Conservation (phyloP, 2,113 vertebrate genomes). For the Uria lomvia region DNA sequence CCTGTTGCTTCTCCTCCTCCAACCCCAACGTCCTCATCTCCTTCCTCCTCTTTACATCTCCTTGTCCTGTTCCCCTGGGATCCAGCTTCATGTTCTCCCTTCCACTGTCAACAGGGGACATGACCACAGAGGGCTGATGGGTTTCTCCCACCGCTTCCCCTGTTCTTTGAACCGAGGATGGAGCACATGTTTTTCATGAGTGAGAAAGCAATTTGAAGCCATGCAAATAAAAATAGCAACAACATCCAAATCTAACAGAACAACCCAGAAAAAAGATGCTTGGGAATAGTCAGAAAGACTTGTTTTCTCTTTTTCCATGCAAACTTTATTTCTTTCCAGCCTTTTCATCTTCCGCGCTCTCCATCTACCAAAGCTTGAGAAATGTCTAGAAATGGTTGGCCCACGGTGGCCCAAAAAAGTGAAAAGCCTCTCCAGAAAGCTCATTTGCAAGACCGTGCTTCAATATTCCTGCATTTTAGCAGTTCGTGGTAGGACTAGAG, state of each 20-base stretch:
- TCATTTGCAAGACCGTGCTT: fast-evolving
- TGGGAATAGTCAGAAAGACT: background rate
- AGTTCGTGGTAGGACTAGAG: background rate
- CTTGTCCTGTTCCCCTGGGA: background rate
- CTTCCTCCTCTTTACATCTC: background rate
- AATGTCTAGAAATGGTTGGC: background rate
- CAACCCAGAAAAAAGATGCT: background rate
- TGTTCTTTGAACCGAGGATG: background rate
- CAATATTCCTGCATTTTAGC: background rate
- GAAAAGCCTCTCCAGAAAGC: background rate
- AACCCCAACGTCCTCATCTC: background rate
- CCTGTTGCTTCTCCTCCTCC: background rate
- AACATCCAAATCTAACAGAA: background rate
- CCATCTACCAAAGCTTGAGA: background rate
- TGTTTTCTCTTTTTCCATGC: background rate
- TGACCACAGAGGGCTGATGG: background rate
- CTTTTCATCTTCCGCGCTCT: background rate
- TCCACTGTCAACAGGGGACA: background rate
- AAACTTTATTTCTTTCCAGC: background rate
- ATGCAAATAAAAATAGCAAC: background rate
- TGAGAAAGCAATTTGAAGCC: background rate
- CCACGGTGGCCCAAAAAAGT: background rate
- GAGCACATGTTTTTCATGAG: background rate
- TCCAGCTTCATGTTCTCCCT: background rate
- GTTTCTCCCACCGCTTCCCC: background rate